Evolutionary conservation across 2,113 vertebrate genomes (phyloP).

Genomic region (Perca schrenkii): DNA sequence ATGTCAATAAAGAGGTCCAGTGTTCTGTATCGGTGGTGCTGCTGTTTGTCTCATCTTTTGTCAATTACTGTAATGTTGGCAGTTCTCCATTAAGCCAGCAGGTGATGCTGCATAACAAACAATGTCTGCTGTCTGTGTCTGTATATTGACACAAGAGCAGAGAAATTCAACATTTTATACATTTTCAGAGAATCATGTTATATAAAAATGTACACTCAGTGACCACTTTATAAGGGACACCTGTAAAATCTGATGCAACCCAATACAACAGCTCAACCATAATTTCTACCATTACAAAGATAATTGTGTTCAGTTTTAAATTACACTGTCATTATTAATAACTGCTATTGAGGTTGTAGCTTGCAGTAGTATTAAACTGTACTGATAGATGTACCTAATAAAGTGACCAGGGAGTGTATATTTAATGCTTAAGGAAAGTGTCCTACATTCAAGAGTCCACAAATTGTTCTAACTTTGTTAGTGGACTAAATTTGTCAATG

Average conservation of each 20-base stretch:
- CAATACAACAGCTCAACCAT: background rate
- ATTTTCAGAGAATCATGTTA: background rate
- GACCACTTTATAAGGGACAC: background rate
- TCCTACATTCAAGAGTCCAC: background rate
- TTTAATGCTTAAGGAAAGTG: background rate
- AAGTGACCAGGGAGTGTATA: background rate
- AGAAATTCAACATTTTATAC: background rate
- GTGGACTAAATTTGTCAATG: background rate
- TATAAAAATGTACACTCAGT: background rate
- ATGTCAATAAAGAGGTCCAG: background rate
- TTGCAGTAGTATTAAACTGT: background rate
- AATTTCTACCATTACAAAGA: background rate
- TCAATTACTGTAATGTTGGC: constrained; percentile 43
- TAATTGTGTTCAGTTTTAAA: background rate
- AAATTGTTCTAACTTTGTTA: background rate
- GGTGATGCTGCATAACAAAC: constrained; percentile 77
- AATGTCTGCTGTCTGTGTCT: constrained; percentile 38
- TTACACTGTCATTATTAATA: background rate
- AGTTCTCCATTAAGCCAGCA: constrained; percentile 81
- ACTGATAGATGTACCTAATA: background rate
- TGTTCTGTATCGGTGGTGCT: background rate
- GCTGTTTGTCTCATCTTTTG: background rate
- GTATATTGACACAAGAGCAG: background rate
- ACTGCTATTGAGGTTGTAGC: background rate
- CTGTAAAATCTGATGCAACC: background rate